Conservation (phyloP, 2,888 invertebrate species). For the Steromphala cineraria region DNA sequence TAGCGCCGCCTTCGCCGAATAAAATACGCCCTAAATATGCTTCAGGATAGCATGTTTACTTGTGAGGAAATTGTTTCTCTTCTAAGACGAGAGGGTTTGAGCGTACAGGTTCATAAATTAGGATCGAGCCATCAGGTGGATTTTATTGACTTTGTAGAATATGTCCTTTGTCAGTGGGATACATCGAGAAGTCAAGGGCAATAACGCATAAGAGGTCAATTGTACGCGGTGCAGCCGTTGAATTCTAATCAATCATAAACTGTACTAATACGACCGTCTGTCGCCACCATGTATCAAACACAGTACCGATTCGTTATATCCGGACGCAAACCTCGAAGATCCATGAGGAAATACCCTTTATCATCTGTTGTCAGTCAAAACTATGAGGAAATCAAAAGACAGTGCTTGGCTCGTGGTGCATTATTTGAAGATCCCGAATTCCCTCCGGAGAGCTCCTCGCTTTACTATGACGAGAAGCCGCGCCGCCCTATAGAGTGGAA, state of each 20-base stretch:
- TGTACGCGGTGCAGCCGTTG: not conserved
- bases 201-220: not conserved
- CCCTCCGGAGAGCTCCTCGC: not conserved
- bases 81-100: too few relatives aligned
- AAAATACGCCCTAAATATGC: too few relatives aligned
- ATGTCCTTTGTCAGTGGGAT: too few relatives aligned
- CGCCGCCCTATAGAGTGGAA: not conserved
- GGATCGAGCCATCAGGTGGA: too few relatives aligned
- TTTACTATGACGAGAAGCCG: not conserved
- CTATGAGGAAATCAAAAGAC: slow-evolving; percentile 1
- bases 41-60: too few relatives aligned
- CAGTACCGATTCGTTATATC: not conserved
- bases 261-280: not conserved
- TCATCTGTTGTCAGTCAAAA: not conserved
- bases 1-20: too few relatives aligned
- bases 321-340: not conserved
- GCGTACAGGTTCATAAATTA: too few relatives aligned
- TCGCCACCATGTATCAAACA: slow-evolving; percentile 3
- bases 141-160: too few relatives aligned
- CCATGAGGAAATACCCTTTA: not conserved
- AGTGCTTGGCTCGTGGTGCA: not conserved
- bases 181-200: too few relatives aligned
- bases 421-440: not conserved
- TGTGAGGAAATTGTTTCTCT: too few relatives aligned
- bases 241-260: not conserved